phyloP scores from a whole-genome alignment of 1,140 invertebrate species.

The Macrobrachium rosenbergii region DNA sequence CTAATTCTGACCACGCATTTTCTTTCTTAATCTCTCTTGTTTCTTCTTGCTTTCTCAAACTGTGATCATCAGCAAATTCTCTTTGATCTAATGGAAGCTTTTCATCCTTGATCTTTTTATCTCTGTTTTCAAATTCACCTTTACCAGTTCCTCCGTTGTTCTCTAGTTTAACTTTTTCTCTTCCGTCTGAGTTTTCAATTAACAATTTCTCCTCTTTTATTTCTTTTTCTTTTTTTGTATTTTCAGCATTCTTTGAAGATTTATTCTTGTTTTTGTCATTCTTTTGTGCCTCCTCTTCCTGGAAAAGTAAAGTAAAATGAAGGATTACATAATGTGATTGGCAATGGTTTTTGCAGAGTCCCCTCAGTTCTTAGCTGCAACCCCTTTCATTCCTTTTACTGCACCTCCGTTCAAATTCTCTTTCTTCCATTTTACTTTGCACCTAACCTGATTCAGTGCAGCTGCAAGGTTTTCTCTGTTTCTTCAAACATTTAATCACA shows the following conservation, averaged over 20 bases:
- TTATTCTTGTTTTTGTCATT: conserved; percentile 27
- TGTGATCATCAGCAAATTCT: background rate
- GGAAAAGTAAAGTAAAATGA: conserved; percentile 14
- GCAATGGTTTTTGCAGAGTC: no score
- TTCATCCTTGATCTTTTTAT: background rate
- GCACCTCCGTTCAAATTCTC: no score
- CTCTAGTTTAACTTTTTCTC: background rate
- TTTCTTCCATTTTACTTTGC: no score
- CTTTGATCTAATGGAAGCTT: background rate
- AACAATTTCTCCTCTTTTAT: background rate
- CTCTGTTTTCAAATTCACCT: background rate
- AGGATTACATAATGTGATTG: background rate
- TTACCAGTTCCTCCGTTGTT: background rate
- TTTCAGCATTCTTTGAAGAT: background rate
- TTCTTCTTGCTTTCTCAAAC: background rate
- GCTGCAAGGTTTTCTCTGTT: no score
- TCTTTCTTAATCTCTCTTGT: background rate
- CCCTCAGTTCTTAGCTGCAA: no score
- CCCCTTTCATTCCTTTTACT: no score
- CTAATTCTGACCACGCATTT: background rate
- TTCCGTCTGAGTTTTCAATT: background rate
- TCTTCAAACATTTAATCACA: no score
- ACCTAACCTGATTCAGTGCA: no score
- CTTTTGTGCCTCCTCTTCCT: conserved; percentile 47
- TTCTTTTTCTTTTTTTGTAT: conserved; percentile 13